Evolutionary conservation across 1,140 invertebrate species (phyloP).

Genomic region (Lordiphosa clarofinis): DNA sequence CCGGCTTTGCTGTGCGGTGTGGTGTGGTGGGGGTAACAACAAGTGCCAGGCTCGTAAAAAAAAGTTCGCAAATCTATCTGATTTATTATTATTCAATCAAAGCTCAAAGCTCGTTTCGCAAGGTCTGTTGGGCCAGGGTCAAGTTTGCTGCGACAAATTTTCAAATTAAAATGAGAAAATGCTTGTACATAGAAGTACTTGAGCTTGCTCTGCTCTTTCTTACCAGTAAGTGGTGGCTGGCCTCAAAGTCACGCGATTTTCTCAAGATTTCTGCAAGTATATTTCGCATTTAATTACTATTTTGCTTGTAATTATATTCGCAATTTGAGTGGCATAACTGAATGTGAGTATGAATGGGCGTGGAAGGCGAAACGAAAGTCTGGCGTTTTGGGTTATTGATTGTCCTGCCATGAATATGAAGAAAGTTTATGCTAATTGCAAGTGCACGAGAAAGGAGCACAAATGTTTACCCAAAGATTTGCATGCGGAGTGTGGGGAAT

Average conservation of each 20-base stretch:
- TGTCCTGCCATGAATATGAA: conserved; percentile 12
- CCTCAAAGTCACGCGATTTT: conserved; percentile 11
- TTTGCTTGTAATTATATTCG: conserved; percentile 13
- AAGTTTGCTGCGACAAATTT: conserved; percentile 3
- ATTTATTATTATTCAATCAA: conserved; percentile 7
- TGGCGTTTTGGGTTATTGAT: conserved; percentile 12
- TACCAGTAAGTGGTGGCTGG: background rate
- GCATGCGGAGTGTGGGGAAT: background rate
- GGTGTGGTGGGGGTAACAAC: conserved; percentile 3
- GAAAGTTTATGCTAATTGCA: conserved; percentile 14
- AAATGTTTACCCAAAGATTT: conserved; percentile 10
- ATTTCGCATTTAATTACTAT: conserved; percentile 14
- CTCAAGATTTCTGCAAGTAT: conserved; percentile 7
- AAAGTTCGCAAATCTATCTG: background rate
- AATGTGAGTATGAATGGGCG: conserved; percentile 1
- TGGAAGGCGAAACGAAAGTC: background rate
- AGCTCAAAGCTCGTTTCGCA: background rate
- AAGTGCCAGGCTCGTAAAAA: conserved; percentile 12
- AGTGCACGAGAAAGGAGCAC: background rate
- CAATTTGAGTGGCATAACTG: conserved; percentile 11
- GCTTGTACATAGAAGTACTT: background rate
- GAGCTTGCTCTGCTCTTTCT: background rate
- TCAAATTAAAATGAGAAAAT: conserved; percentile 8
- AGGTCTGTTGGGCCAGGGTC: conserved; percentile 5
- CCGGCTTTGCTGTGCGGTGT: conserved; percentile 1